Evolutionary conservation across 2,113 vertebrate species (phyloP).

Genomic region (Macroglossus sobrinus): DNA sequence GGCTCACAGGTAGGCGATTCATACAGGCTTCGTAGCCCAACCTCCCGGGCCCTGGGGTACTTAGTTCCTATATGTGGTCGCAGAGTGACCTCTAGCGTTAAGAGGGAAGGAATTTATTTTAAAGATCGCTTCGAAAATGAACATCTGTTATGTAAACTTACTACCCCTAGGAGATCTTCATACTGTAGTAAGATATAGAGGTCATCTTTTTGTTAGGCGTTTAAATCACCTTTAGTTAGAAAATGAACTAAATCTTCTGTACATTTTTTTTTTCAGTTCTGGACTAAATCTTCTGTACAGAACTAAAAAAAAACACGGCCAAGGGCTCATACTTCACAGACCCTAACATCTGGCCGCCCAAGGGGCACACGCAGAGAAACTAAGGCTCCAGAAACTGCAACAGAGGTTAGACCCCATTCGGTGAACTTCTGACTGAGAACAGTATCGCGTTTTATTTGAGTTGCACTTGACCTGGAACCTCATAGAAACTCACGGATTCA

Average conservation of each 20-base stretch:
- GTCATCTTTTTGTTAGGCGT: not conserved
- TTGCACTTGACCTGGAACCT: slow-evolving; percentile 58
- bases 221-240: not conserved
- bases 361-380: not conserved
- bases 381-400: not conserved
- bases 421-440: not conserved
- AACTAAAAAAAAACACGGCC: too few species aligned
- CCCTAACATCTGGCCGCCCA: rapidly evolving
- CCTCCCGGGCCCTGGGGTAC: slow-evolving; percentile 54
- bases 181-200: not conserved
- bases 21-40: slow-evolving; percentile 75
- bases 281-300: too few species aligned
- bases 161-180: not conserved
- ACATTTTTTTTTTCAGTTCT: not conserved
- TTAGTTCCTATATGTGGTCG: slow-evolving; percentile 62
- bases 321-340: not conserved
- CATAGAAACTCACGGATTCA: not conserved
- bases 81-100: slow-evolving; percentile 86
- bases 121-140: not conserved
- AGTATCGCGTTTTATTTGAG: not conserved
- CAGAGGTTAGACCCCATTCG: not conserved
- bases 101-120: slow-evolving; percentile 29
- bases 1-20: slow-evolving; percentile 72
- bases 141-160: not conserved
- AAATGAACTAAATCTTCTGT: not conserved